Conservation (phyloP, 2,888 invertebrate species). For the Ichneumoninae sp. region DNA sequence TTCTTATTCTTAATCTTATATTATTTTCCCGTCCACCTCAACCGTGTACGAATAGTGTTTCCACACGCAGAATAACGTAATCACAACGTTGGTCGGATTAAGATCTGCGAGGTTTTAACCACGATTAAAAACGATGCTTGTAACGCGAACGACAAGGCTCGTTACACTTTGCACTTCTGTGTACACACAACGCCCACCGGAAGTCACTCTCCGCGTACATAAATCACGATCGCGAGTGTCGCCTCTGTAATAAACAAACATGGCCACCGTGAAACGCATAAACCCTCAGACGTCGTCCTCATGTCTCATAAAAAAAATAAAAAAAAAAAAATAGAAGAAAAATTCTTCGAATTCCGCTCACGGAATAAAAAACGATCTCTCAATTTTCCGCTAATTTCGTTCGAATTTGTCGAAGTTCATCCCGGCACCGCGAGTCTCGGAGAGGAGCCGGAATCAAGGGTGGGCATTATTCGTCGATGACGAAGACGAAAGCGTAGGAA, state of each 20-base stretch:
- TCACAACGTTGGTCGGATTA: constrained; percentile 56
- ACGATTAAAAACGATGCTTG: constrained; percentile 60
- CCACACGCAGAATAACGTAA: constrained; percentile 57
- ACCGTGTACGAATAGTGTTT: not conserved
- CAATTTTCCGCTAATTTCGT: constrained; percentile 77
- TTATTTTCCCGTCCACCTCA: not conserved
- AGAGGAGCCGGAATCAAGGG: constrained; percentile 43
- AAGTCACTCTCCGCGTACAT: constrained; percentile 44
- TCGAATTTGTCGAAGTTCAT: constrained; percentile 72
- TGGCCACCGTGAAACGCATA: not conserved
- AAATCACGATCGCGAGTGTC: constrained; percentile 44
- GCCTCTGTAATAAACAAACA: constrained; percentile 21
- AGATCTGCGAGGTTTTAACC: constrained; percentile 62
- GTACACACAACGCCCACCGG: constrained; percentile 58
- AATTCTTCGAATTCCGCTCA: constrained; percentile 57
- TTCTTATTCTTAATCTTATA: not conserved
- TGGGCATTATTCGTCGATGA: constrained; percentile 45
- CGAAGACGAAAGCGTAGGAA: constrained; percentile 53
- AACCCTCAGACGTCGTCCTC: not conserved
- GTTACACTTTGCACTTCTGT: constrained; percentile 61
- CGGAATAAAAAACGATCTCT: constrained; percentile 73
- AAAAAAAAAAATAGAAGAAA: not conserved
- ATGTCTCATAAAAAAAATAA: not conserved
- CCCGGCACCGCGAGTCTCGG: constrained; percentile 38
- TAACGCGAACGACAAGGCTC: constrained; percentile 52